phyloP scores from a whole-genome alignment of 2,797 vertebrate species.

The Masticophis lateralis region DNA sequence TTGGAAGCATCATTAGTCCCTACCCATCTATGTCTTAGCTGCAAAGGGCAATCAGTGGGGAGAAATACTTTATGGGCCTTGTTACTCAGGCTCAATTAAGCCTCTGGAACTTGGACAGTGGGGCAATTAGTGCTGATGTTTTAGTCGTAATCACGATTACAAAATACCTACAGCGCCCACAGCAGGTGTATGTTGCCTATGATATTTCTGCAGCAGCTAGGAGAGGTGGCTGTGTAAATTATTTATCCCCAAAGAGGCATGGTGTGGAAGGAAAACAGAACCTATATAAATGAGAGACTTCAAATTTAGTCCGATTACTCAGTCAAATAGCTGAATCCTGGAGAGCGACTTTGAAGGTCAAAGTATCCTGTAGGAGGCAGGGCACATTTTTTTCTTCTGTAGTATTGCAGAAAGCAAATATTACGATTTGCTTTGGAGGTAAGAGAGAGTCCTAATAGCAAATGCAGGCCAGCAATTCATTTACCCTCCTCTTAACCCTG shows the following conservation, averaged over 20 bases:
- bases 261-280: neutral
- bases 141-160: neutral
- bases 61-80: neutral
- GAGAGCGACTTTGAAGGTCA: neutral
- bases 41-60: constrained; percentile 17
- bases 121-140: neutral
- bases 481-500: neutral
- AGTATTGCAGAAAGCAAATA: neutral
- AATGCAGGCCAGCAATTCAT: neutral
- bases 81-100: constrained; percentile 15
- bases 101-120: neutral
- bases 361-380: neutral
- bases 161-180: neutral
- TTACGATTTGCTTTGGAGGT: neutral
- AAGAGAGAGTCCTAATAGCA: neutral
- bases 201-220: neutral
- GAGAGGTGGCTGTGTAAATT: neutral
- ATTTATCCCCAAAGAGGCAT: neutral
- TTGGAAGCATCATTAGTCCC: constrained; percentile 25
- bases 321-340: neutral
- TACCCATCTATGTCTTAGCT: neutral
- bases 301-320: neutral
- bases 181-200: neutral
- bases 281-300: neutral
- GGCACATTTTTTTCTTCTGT: neutral